Base-by-base conservation (phyloP, 2,888 invertebrate species). In the Colostygia pectinataria region DNA sequence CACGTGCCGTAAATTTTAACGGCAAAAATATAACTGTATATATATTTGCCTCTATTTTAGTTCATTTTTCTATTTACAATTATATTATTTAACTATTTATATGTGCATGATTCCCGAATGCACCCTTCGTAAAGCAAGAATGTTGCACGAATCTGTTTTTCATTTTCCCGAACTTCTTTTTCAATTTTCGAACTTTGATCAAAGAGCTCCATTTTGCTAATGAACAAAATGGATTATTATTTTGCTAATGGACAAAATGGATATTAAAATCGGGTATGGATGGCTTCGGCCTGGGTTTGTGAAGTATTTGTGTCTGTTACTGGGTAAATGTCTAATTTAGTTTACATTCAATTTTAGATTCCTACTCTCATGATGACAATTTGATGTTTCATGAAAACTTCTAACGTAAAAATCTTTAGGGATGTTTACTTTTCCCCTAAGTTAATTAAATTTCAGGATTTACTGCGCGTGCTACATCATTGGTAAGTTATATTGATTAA, bases 61-160 rank as follows among this genome's bases (percentile, higher is more conserved):
- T 33, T n/a, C 18, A 38, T 46, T 48, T 72, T 71, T 66, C 71
- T 74, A 68, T 59, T 62, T 65, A 59, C 25, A 53, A 62, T 71
- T 68, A 71, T 60, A 70, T 66, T 69, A 68, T 67, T 65, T 66
- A 67, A 62, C 59, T 28, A 46, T 82, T 81, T 84, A 76, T 68
- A 78, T 80, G 89, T 87, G 89, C 89, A 89, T 89, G 89, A 68
- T 54, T 81, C 87, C 88, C 71, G 86, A 88, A 87, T 89, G 89
- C 88, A 88, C 86, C 80, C 85, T 77, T 46, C 55, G 51, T 75
- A 68, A 74, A 76, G 80, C 80, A 79, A 81, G 88, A 88, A 85
- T 89, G 89, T 86, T 88, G 89, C 89, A 89, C 89, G 89, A 77
- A 77, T 61, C 73, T 74, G 68, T 75, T 71, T 73, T 75, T 62